Evolutionary conservation across 2,888 invertebrate species (phyloP).

Genomic region (Caenorhabditis angaria): DNA sequence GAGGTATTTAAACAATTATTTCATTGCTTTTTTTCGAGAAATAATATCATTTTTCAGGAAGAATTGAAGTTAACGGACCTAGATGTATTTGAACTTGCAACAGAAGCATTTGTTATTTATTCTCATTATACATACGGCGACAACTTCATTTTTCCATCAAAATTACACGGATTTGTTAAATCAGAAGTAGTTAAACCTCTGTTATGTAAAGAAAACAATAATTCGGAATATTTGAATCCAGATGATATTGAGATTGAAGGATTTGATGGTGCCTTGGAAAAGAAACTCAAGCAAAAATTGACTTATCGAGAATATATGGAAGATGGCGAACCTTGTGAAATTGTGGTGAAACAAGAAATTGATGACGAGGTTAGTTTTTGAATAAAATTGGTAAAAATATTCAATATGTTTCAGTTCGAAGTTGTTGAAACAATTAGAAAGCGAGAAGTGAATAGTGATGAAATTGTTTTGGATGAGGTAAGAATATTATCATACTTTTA

Average conservation of each 20-base stretch:
- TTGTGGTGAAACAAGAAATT: not conserved
- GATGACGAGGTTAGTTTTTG: not conserved
- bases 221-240: constrained; percentile 10
- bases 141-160: constrained; percentile 26
- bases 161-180: constrained; percentile 3
- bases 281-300: not conserved
- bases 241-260: constrained; percentile 10
- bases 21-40: too few relatives aligned
- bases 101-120: constrained; percentile 24
- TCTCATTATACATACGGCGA: constrained; percentile 7
- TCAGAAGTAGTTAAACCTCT: not conserved
- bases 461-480: too few relatives aligned
- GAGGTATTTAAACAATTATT: not conserved
- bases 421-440: too few relatives aligned
- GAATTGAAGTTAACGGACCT: not conserved
- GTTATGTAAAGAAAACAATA: not conserved
- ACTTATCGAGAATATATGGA: constrained; percentile 1
- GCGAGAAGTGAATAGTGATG: too few relatives aligned
- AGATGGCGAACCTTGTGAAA: not conserved
- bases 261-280: not conserved
- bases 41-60: constrained; percentile 11
- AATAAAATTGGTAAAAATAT: too few relatives aligned
- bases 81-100: not conserved
- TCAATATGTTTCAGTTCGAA: not conserved
- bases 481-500: too few relatives aligned